These are phyloP conservation scores for Danio aesculapii DNA, from an alignment of 2,797 vertebrate genomes.

Conservation along the genomic window DNA sequence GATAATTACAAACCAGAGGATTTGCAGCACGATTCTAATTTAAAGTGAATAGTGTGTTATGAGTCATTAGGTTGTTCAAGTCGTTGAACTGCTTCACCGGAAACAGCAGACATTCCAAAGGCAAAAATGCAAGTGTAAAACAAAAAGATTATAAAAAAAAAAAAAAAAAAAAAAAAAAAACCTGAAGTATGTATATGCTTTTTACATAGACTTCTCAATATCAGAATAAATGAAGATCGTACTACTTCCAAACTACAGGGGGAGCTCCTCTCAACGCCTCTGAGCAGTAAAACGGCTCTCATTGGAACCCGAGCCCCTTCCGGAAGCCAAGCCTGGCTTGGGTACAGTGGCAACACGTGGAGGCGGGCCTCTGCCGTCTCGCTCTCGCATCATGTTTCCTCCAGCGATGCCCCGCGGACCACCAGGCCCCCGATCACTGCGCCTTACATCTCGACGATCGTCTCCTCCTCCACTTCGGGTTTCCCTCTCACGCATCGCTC, in stretches of 20 bases:
- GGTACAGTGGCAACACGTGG: conserved; percentile 87
- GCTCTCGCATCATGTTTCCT: conserved; percentile 89
- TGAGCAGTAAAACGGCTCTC: conserved; percentile 91
- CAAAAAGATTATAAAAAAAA: conserved; percentile 52
- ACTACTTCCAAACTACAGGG: conserved; percentile 84
- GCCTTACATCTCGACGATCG: conserved; percentile 86
- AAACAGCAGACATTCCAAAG: conserved; percentile 96
- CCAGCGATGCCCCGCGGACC: conserved; percentile 84
- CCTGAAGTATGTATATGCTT: conserved; percentile 78
- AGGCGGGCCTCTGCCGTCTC: conserved; percentile 91
- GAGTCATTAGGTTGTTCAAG: conserved; percentile 69
- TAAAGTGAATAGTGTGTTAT: conserved; percentile 31
- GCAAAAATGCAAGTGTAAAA: conserved; percentile 72
- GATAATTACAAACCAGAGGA: conserved; percentile 82
- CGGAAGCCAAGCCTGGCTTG: conserved; percentile 87
- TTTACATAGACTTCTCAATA: conserved; percentile 77
- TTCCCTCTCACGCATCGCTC: conserved; percentile 85
- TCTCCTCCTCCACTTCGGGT: conserved; percentile 83
- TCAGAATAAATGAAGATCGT: conserved; percentile 87
- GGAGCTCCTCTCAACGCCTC: conserved; percentile 85
- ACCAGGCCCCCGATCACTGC: conserved; percentile 86
- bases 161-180: conserved; percentile 58
- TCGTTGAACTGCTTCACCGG: conserved; percentile 84
- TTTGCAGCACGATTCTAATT: conserved; percentile 8
- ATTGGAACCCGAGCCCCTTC: conserved; percentile 85